A percentile compares a stretch with the other conserved stretches of the same genome.
These are phyloP conservation scores for Cancer borealis DNA, from an alignment of 2,888 invertebrate genomes.

Conservation along the genomic window DNA sequence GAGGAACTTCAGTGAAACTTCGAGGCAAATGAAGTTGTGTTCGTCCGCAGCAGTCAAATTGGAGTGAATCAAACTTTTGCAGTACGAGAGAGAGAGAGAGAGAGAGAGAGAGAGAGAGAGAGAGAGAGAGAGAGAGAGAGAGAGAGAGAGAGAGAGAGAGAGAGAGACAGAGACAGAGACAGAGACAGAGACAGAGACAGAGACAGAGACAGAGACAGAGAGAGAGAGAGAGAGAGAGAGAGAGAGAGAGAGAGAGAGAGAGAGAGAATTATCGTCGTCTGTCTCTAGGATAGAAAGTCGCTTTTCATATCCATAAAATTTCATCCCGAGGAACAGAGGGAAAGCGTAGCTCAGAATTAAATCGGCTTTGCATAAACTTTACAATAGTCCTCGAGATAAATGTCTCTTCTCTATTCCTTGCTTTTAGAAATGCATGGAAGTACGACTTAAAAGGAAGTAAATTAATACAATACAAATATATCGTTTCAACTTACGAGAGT, in stretches of 20 bases:
- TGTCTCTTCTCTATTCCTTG: background rate
- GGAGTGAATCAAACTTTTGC: background rate
- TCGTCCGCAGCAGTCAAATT: background rate
- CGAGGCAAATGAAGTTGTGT: background rate
- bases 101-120: no score
- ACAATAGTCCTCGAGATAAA: background rate
- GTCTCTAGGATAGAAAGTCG: background rate
- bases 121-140: no score
- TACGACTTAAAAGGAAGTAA: background rate
- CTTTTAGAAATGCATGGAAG: background rate
- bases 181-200: no score
- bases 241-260: conserved; percentile 40
- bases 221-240: conserved; percentile 40
- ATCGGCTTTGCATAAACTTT: background rate
- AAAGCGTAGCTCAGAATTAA: background rate
- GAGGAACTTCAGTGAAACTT: background rate
- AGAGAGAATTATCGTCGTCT: background rate
- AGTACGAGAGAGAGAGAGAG: background rate
- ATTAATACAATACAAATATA: background rate
- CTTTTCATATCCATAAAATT: background rate
- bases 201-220: background rate
- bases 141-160: no score
- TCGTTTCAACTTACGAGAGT: background rate
- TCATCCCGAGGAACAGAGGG: background rate
- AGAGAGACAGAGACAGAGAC: background rate